Evolutionary conservation across 2,888 invertebrate species (phyloP).

Genomic region (Rotaria sp.): DNA sequence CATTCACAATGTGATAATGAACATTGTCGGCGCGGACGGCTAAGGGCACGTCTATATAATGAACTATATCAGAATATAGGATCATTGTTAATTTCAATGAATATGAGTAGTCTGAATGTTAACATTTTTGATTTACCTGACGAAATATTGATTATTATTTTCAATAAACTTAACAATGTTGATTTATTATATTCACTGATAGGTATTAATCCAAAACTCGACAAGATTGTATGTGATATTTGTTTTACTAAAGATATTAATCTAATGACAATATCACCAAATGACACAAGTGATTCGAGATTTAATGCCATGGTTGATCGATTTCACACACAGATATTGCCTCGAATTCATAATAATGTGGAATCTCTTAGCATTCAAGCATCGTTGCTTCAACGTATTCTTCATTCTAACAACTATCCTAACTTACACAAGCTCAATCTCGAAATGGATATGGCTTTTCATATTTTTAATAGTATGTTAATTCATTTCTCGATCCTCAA

Average conservation of each 20-base stretch:
- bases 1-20: too few species aligned
- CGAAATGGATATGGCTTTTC: not conserved
- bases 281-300: not conserved
- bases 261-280: not conserved
- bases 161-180: not conserved
- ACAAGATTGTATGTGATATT: not conserved
- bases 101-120: not conserved
- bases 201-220: not conserved
- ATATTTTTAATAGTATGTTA: slow-evolving; percentile 2
- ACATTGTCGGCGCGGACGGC: not conserved
- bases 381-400: not conserved
- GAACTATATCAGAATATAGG: not conserved
- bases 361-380: not conserved
- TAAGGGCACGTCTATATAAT: not conserved
- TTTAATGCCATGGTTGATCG: not conserved
- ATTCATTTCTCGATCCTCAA: not conserved
- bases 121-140: not conserved
- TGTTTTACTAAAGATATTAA: not conserved
- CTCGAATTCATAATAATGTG: not conserved
- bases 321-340: not conserved
- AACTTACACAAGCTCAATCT: slow-evolving; percentile 4
- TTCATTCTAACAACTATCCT: not conserved
- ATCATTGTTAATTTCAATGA: not conserved
- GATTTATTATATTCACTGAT: not conserved
- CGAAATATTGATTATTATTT: not conserved